Base-by-base conservation (phyloP, 1,140 invertebrate species). In the Orchesella cincta region DNA sequence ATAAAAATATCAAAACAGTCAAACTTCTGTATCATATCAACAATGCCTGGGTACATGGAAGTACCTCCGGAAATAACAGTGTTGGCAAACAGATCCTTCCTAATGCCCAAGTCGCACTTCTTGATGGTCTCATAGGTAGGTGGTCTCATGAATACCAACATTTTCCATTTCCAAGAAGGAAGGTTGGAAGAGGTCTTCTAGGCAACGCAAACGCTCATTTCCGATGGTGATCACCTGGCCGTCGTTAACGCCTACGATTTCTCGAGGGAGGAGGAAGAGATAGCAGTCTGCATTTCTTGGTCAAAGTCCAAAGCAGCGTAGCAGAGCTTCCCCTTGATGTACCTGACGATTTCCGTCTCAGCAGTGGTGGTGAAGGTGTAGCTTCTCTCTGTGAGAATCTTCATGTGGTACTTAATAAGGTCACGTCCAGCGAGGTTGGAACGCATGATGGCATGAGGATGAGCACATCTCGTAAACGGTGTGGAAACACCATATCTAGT, bases 361-460 rank as follows among this genome's bases (percentile, higher is more conserved):
- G 88, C 88, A n/a, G 86, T 90, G 74, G 89, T 89, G 76, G 88
- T 89, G 85, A 89, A 89, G 20, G 86, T 87, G 83, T 89, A 89
- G 73, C 89, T 86, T 80, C 93, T 89, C 87, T 94, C 93, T 72
- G 93, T 93, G 78, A 94, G 88, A 86, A 96, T 95, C 88, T 95
- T 95, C 92, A 93, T 93, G 80, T 94, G 88, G 87, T 95, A 94
- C 85, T 94, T 92, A 78, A 93, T 94, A 83, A 95, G 86, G 86
- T 95, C 93, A 79, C 93, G 90, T 14, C 95, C 95, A 83, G 94
- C 94, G 86, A 96, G 88, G 86, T 96, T 93, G 83, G 96, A 85
- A 89, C 94, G 92, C 29, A 94, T 89, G 84, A 96, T 57, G 16
- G 31, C 26, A 81, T 92, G 90, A 74, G 90, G 90, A 67, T 92